Evolutionary conservation across 2,888 invertebrate species (phyloP).

Genomic region (Drosophila flavopinicola): DNA sequence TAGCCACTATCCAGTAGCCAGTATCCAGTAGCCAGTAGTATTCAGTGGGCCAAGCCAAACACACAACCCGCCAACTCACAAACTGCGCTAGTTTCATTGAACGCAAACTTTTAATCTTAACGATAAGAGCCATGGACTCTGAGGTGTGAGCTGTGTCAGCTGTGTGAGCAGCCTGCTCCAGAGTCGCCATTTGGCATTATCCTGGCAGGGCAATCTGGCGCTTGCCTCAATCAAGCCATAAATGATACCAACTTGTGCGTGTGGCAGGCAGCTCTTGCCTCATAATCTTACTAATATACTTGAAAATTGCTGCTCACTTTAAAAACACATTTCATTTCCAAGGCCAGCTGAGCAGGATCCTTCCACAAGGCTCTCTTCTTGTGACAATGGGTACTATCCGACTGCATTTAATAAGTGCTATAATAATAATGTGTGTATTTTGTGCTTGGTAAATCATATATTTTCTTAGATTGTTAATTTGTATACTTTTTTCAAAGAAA

Average conservation of each 20-base stretch:
- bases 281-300: too few relatives aligned
- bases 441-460: too few relatives aligned
- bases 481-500: too few relatives aligned
- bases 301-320: too few relatives aligned
- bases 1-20: not conserved
- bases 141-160: constrained; percentile 3
- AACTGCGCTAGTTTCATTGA: constrained; percentile 47
- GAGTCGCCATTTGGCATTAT: not conserved
- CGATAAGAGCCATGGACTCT: constrained; percentile 34
- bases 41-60: constrained; percentile 11
- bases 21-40: not conserved
- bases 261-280: too few relatives aligned
- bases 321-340: too few relatives aligned
- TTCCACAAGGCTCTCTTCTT: too few relatives aligned
- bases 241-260: too few relatives aligned
- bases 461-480: too few relatives aligned
- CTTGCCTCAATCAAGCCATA: not conserved
- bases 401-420: not conserved
- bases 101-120: constrained; percentile 57
- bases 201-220: not conserved
- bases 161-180: constrained; percentile 1
- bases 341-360: too few relatives aligned
- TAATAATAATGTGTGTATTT: too few relatives aligned
- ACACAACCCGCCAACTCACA: constrained; percentile 38
- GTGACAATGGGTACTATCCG: too few relatives aligned